Evolutionary conservation across 2,113 vertebrate species (phyloP), one percentile per base, ranked within the genome.

Genomic region (Gila orcuttii): DNA sequence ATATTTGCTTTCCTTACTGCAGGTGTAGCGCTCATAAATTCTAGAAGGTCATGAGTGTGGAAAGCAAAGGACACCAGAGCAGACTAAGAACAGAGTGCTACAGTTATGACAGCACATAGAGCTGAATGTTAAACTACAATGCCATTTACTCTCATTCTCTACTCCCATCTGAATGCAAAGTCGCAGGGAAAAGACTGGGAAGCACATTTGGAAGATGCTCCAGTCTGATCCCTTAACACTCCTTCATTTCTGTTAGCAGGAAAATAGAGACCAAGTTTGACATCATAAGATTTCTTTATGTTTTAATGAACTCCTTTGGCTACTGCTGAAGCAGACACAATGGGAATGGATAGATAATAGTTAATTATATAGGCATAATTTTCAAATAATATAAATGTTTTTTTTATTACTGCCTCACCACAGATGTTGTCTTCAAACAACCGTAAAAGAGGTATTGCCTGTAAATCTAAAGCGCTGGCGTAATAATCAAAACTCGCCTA

Each of bases 41-140:
- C 42, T 7, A 82, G 79, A 62, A 83, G 47, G 31, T 69, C 50
- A 83, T n/a, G 64, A 69, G 64, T 71, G 66, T 71, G 23, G 47
- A 36, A 11, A 7, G 81, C 47, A 50, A 71, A 71, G 81, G 66
- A 83, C 81, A 42, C 21, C 31, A 69, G 60, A 19, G 33, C 13
- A n/a, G 36, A 33, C 28, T 50, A 31, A 47, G 33, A 52, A 33
- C 45, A 52, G 13, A 73, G 23, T 52, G 3, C 42, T 31, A 2
- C 42, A 12, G n/a, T 81, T 36, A 59, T 25, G 12, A 73, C 64
- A 59, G 66, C 66, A 57, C 10, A 39, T n/a, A 45, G 9, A n/a
- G 71, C 42, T 17, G 23, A 76, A 76, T 66, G 60, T 45, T 66
- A 81, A 42, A 45, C 28, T 64, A 47, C 78, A 64, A 45, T 62